phyloP scores from a whole-genome alignment of 2,888 invertebrate genomes.

The Colletes collaris region DNA sequence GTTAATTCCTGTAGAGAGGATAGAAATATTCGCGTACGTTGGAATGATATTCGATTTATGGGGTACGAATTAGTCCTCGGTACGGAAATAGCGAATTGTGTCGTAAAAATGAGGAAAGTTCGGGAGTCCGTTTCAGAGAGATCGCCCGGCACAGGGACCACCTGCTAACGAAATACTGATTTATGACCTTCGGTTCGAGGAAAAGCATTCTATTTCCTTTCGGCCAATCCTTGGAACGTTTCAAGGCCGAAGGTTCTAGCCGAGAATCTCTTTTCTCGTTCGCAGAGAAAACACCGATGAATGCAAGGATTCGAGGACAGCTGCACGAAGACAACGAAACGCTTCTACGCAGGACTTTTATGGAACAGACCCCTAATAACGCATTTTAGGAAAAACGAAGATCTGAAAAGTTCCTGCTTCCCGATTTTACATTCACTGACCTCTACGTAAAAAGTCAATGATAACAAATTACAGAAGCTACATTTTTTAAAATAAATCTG shows the following conservation, averaged over 20 bases:
- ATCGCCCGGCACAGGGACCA: slow-evolving; percentile 21
- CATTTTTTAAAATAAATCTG: too few relatives aligned
- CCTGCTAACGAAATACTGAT: slow-evolving; percentile 57
- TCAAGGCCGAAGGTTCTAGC: slow-evolving; percentile 27
- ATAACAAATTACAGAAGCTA: too few relatives aligned
- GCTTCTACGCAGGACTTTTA: too few relatives aligned
- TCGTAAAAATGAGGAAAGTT: slow-evolving; percentile 39
- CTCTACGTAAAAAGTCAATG: too few relatives aligned
- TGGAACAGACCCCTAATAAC: too few relatives aligned
- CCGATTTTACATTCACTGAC: too few relatives aligned
- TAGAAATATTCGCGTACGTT: too few relatives aligned
- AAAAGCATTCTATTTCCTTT: slow-evolving; percentile 43
- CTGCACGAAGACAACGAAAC: slow-evolving; percentile 5
- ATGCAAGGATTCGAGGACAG: not conserved
- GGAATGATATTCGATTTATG: too few relatives aligned
- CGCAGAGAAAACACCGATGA: not conserved
- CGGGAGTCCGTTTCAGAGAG: slow-evolving; percentile 6
- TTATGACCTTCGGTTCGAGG: slow-evolving; percentile 43
- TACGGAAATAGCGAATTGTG: slow-evolving; percentile 23
- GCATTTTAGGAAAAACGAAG: too few relatives aligned
- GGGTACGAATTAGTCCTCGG: not conserved
- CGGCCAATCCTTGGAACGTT: slow-evolving; percentile 2
- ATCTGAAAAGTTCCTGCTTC: too few relatives aligned
- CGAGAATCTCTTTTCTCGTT: slow-evolving; percentile 4
- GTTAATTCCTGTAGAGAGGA: too few relatives aligned